A percentile compares a stretch with the other conserved stretches of the same genome.
These are phyloP conservation scores for Ephydatia muelleri DNA, from an alignment of 37 sponge, comb jelly and placozoan species.

Conservation along the genomic window DNA sequence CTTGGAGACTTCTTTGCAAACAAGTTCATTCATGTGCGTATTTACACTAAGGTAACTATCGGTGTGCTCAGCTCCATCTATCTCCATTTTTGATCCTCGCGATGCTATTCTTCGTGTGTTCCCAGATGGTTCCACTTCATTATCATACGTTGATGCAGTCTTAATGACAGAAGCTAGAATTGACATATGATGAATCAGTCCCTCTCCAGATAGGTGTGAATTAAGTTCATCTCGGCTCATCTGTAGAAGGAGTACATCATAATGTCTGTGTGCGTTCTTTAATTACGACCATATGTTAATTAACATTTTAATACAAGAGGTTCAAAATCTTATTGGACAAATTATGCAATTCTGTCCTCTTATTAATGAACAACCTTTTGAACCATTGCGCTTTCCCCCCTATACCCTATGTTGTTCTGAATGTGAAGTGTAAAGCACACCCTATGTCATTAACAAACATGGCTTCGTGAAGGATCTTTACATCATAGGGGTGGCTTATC, in stretches of 20 bases:
- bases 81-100: background rate
- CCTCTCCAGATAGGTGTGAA: background rate
- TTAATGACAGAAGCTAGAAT: background rate
- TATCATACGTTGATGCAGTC: background rate
- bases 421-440: no score
- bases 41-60: background rate
- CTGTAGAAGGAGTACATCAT: background rate
- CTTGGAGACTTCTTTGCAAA: background rate
- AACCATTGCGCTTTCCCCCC: no score
- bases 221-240: background rate
- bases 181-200: background rate
- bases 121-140: background rate
- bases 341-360: no score
- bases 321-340: no score
- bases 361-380: no score
- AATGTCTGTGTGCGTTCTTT: background rate
- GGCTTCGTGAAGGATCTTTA: no score
- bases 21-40: background rate
- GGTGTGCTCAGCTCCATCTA: background rate
- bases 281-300: background rate
- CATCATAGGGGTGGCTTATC: no score
- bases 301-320: no score
- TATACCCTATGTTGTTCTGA: no score
- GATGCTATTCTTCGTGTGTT: background rate
- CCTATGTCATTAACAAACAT: no score